Conservation (phyloP, 1,140 invertebrate species). For the Ericerus pela region DNA sequence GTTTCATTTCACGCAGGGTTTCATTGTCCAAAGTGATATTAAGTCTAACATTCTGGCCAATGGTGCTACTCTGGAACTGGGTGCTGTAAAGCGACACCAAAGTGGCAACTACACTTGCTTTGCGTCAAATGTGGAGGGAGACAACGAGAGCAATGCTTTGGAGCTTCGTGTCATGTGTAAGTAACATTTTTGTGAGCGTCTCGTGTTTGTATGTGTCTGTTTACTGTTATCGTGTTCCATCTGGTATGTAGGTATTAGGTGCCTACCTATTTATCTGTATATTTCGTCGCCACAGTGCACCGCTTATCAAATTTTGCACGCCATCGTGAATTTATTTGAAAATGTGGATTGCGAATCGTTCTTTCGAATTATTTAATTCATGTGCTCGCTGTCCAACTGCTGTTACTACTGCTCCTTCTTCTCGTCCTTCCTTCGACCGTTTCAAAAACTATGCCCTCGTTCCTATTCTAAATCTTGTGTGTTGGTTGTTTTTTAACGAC, state of each 20-base stretch:
- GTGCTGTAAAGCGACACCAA: slow-evolving; percentile 56
- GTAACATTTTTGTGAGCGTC: slow-evolving; percentile 38
- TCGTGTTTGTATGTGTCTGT: too few species aligned
- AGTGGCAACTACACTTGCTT: slow-evolving; percentile 73
- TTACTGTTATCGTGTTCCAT: not conserved
- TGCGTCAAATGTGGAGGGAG: slow-evolving; percentile 75
- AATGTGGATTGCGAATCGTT: too few species aligned
- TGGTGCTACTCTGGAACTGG: slow-evolving; percentile 59
- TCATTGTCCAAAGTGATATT: slow-evolving; percentile 61
- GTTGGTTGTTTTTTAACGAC: too few species aligned
- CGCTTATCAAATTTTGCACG: too few species aligned
- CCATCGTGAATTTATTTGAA: too few species aligned
- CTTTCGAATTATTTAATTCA: too few species aligned
- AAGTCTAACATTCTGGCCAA: slow-evolving; percentile 67
- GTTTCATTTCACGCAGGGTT: slow-evolving; percentile 39
- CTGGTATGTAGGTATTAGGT: not conserved
- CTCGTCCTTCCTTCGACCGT: too few species aligned
- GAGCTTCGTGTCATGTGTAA: slow-evolving; percentile 79
- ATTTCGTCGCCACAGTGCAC: too few species aligned
- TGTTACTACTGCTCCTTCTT: too few species aligned
- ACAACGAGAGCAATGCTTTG: slow-evolving; percentile 62
- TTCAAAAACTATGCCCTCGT: too few species aligned
- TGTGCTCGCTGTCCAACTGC: too few species aligned
- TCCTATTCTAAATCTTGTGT: too few species aligned
- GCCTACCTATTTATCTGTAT: not conserved